Percentiles rank a stretch among this genome's conserved stretches.
Conservation (phyloP, 2,797 vertebrate species). For the Gymnoscopelus microlampas region DNA sequence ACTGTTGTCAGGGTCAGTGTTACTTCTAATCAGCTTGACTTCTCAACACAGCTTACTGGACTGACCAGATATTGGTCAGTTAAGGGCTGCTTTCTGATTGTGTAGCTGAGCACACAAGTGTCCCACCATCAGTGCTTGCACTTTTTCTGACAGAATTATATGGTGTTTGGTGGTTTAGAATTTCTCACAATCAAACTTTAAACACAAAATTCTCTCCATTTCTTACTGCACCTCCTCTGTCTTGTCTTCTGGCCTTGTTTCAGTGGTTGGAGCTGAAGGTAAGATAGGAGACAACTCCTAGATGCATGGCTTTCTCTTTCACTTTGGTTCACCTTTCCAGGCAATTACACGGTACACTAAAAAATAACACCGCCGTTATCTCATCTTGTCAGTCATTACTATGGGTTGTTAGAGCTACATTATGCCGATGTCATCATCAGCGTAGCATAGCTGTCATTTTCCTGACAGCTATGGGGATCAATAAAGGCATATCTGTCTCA, state of each 20-base stretch:
- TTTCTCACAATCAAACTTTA: not conserved
- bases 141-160: conserved; percentile 1
- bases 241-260: conserved; percentile 44
- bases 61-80: not conserved
- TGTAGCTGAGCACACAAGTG: not conserved
- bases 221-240: conserved; percentile 57
- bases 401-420: not conserved
- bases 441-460: not conserved
- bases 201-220: conserved; percentile 23
- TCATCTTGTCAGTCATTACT: not conserved
- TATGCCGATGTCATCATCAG: not conserved
- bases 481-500: too few relatives aligned
- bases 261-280: conserved; percentile 83
- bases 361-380: not conserved
- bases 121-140: not conserved
- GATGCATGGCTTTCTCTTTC: conserved; percentile 42
- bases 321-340: conserved; percentile 20
- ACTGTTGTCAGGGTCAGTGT: not conserved
- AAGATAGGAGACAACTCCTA: conserved; percentile 50
- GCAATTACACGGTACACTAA: not conserved
- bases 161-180: conserved; percentile 2
- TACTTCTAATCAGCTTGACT: not conserved
- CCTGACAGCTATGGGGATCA: too few relatives aligned
- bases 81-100: not conserved
- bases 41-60: not conserved